Conservation (phyloP, 2,888 invertebrate genomes). For the Dicyrtoma fusca region DNA sequence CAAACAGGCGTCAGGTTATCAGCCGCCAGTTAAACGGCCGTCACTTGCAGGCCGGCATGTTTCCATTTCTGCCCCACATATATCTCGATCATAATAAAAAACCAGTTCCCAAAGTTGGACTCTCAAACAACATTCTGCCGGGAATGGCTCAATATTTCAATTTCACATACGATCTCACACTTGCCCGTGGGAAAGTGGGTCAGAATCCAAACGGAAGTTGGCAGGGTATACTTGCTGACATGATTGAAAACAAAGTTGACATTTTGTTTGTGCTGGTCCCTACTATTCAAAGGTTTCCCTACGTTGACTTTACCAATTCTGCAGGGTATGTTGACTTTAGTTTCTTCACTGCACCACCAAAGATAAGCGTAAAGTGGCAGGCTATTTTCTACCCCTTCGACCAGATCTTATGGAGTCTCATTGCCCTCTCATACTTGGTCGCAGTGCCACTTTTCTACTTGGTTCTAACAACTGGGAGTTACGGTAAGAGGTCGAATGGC, state of each 20-base stretch:
- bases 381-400: slow-evolving; percentile 5
- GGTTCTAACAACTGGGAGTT: neutral
- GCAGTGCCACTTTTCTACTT: neutral
- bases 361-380: neutral
- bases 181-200: too few species aligned
- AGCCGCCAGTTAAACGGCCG: too few species aligned
- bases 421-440: neutral
- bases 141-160: too few species aligned
- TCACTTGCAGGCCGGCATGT: too few species aligned
- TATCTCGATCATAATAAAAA: too few species aligned
- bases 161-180: too few species aligned
- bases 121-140: too few species aligned
- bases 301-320: neutral
- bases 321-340: neutral
- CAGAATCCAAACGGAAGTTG: neutral
- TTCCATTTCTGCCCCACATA: too few species aligned
- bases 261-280: neutral
- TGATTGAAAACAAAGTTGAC: neutral
- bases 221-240: neutral
- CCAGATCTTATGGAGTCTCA: neutral
- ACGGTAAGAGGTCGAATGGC: too few species aligned
- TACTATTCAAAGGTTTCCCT: neutral
- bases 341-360: neutral
- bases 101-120: too few species aligned
- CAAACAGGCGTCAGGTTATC: too few species aligned